phyloP scores from a whole-genome alignment of 2,888 invertebrate species.

The Ecdyonurus torrentis region DNA sequence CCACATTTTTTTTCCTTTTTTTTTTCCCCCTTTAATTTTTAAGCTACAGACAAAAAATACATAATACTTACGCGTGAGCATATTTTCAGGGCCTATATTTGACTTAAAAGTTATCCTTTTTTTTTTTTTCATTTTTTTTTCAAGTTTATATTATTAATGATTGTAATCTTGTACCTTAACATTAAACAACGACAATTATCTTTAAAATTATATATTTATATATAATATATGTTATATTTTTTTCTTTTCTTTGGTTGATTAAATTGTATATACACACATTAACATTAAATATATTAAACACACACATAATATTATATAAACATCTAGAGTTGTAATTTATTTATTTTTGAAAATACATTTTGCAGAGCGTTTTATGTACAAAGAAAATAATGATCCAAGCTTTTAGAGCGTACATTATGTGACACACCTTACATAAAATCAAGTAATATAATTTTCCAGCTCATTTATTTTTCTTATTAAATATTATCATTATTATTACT shows the following conservation, averaged over 20 bases:
- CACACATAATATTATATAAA: neutral
- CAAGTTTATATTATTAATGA: neutral
- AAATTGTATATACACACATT: no score
- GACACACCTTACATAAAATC: neutral
- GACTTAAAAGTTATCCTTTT: no score
- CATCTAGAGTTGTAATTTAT: neutral
- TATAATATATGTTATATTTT: no score
- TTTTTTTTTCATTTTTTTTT: no score
- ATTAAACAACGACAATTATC: neutral
- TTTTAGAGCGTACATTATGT: no score
- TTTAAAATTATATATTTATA: neutral
- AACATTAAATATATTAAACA: neutral
- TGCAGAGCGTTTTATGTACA: neutral
- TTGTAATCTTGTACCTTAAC: neutral
- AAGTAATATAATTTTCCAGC: no score
- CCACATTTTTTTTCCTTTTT: no score
- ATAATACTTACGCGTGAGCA: neutral
- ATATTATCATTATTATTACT: no score
- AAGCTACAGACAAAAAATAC: neutral
- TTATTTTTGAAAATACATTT: neutral
- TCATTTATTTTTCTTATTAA: no score
- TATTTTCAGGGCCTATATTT: neutral
- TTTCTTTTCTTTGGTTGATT: neutral
- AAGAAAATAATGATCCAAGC: no score
- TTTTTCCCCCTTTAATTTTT: no score